Evolutionary conservation across 1,140 invertebrate species (phyloP), one percentile per base, ranked within the genome.

Genomic region (Colletes gigas): DNA sequence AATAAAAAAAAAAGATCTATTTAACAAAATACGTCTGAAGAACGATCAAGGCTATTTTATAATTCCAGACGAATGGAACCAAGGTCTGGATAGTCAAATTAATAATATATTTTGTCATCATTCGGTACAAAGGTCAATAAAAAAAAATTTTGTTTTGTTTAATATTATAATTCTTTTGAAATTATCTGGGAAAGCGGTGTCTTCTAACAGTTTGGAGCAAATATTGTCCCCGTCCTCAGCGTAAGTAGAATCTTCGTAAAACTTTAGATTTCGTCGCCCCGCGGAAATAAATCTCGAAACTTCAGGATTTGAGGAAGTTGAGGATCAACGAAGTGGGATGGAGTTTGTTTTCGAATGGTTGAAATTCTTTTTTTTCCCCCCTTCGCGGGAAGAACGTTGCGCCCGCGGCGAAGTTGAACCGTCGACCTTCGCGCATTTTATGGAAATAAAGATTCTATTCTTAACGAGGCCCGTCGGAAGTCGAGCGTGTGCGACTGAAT

Each of bases 371-470:
- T 50, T 50, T 50, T 50, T 10, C 10, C 10, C 72, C 47, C 21
- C 15, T 10, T 6, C 17, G 47, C 47, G 47, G 9, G 39, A 14
- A 7, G 8, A 62, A 44, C n/a, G 76, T 44, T 17, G 57, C 60
- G 44, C 57, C 21, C 30, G n/a, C 67, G 54, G 59, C 7, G 57
- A 72, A 78, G 57, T 72, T 71, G 50, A 78, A 62, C 76, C 59
- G 65, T 44, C 76, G 50, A 63, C 68, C 76, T 68, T 78, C 70
- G 72, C 72, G 76, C 71, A 72, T 78, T 78, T 78, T 78, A 78
- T 78, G 76, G 76, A 78, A 72, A 78, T 78, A 78, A 78, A 78
- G 69, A 78, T 78, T 78, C 76, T 78, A 78, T 78, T 78, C 76
- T 78, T 78, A 78, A 78, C 76, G 76, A 78, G 76, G 76, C 72